Conservation (phyloP, 2,113 vertebrate genomes). For the Saguinus midas region DNA sequence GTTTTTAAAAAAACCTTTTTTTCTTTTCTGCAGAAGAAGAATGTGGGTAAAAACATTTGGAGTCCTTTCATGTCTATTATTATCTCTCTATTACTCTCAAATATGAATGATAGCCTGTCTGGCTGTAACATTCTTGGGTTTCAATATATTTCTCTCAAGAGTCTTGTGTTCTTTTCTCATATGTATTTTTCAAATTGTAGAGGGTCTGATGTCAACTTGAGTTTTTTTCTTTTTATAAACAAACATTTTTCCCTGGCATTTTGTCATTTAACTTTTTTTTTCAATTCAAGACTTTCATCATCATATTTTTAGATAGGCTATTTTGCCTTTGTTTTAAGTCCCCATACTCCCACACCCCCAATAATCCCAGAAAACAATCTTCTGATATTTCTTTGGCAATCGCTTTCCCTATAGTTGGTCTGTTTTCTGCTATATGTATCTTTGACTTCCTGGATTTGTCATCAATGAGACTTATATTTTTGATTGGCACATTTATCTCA, state of each 20-base stretch:
- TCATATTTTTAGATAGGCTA: background rate
- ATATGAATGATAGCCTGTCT: constrained; percentile 41
- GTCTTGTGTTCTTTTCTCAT: constrained; percentile 38
- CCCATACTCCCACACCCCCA: too few relatives aligned
- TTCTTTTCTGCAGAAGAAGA: background rate
- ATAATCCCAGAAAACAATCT: background rate
- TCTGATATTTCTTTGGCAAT: background rate
- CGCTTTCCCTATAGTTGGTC: background rate
- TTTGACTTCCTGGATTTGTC: background rate
- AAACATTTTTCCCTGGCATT: background rate
- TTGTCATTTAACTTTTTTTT: background rate
- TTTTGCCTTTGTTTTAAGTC: background rate
- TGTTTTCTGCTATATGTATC: background rate
- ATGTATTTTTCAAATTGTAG: constrained; percentile 34
- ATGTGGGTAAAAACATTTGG: constrained; percentile 48
- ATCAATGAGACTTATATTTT: background rate
- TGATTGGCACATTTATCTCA: background rate
- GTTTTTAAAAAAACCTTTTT: background rate
- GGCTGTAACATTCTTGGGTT: constrained; percentile 11
- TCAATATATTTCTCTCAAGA: constrained; percentile 63
- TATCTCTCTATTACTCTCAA: constrained; percentile 18
- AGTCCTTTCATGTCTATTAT: constrained; percentile 44
- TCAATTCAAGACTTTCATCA: background rate
- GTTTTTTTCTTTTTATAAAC: constrained; percentile 39
- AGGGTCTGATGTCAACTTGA: constrained; percentile 25